These are phyloP conservation scores for Danio tinwini DNA, from an alignment of 2,797 vertebrate species.

Conservation along the genomic window DNA sequence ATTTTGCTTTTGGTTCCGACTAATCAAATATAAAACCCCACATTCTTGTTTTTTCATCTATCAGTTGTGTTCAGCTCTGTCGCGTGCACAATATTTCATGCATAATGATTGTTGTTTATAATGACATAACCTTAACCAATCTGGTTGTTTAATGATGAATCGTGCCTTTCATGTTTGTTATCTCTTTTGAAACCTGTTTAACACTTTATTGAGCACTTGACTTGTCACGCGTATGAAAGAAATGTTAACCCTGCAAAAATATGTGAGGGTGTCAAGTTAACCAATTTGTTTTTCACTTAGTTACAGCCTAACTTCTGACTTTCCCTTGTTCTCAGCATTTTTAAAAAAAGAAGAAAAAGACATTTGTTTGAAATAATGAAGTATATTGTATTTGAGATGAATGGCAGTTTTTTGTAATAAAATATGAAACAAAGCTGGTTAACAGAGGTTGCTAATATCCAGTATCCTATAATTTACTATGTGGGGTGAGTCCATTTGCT, in stretches of 20 bases:
- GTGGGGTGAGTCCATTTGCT: background rate
- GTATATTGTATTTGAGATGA: background rate
- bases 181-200: conserved; percentile 8
- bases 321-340: conserved; percentile 15
- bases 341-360: background rate
- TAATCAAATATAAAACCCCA: too few relatives aligned
- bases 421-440: too few relatives aligned
- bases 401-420: too few relatives aligned
- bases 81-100: background rate
- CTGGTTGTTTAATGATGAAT: background rate
- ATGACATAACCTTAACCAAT: background rate
- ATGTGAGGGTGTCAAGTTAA: background rate
- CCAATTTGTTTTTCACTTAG: background rate
- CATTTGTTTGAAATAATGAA: background rate
- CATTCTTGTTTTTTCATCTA: too few relatives aligned
- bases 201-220: conserved; percentile 26
- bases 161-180: background rate
- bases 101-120: background rate
- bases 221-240: background rate
- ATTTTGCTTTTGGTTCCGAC: too few relatives aligned
- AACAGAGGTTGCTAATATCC: background rate
- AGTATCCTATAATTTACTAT: background rate
- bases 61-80: background rate
- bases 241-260: conserved; percentile 5
- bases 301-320: conserved; percentile 24